Evolutionary conservation across 2,888 invertebrate species (phyloP).

Genomic region (Lutraria lutraria): DNA sequence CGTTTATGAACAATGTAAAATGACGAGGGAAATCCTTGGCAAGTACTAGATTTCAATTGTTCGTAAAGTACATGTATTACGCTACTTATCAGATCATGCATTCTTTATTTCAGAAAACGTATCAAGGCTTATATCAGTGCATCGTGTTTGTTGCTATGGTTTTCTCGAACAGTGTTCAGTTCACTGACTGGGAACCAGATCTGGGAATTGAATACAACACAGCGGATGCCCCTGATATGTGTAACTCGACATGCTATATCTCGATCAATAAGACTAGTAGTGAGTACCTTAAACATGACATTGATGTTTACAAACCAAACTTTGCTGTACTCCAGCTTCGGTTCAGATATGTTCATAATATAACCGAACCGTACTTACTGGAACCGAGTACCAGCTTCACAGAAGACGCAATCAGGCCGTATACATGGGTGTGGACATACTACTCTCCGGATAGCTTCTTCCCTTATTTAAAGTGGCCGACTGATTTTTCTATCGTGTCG

Average conservation of each 20-base stretch:
- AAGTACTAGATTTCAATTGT: too few relatives aligned
- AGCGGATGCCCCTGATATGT: not conserved
- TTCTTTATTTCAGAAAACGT: not conserved
- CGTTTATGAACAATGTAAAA: too few relatives aligned
- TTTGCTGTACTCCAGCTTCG: constrained; percentile 33
- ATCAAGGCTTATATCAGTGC: not conserved
- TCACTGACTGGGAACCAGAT: not conserved
- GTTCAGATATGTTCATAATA: constrained; percentile 11
- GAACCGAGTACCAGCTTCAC: constrained; percentile 38
- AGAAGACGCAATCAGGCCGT: constrained; percentile 44
- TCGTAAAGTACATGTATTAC: too few relatives aligned
- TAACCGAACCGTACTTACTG: constrained; percentile 5
- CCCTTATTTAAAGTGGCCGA: constrained; percentile 55
- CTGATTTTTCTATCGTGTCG: constrained; percentile 55
- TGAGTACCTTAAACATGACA: constrained; percentile 24
- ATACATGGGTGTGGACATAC: constrained; percentile 60
- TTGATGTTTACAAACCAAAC: constrained; percentile 40
- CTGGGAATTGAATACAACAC: not conserved
- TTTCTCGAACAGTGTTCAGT: not conserved
- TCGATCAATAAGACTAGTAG: constrained; percentile 40
- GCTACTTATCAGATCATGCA: not conserved
- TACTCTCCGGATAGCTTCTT: constrained; percentile 44
- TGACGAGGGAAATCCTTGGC: too few relatives aligned
- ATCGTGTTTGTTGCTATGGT: not conserved
- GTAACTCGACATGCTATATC: constrained; percentile 15